Base-by-base conservation (phyloP, 2,797 vertebrate genomes). In the Notoglanidium macrostoma region DNA sequence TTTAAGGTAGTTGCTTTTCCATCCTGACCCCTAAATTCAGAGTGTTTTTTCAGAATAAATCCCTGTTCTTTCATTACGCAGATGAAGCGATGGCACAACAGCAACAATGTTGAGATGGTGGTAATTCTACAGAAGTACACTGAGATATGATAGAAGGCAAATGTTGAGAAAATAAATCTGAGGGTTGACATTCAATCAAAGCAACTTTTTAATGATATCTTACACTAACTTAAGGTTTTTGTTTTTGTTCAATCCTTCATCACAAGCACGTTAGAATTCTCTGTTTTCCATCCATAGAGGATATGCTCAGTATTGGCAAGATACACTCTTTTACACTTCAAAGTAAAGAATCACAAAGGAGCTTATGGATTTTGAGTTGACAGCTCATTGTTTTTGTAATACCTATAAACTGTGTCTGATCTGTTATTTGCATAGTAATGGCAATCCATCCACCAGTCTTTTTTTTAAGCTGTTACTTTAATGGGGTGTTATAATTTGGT, bases 341-440 rank as follows among this genome's bases (percentile, higher is more conserved):
- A 5, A 54, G 46, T 29, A 54, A 76, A 76, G 23, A 76, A 76
- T 29, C 26, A 76, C 46, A 76, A 51, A n/a, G 51, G 46, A 76
- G 73, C 26, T 51, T 51, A 76, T n/a, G 26, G 73, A 76, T 51
- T 76, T 76, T 29, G 17, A 29, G 26, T 1, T 10, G 35, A 23
- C 68, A 49, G 4, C 44, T 49, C 9, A 46, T 46, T 46, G 40
- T 49, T 19, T 49, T 1, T n/a, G 11, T n/a, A 32, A 77, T 77
- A 77, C 6, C n/a, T 9, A 32, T 54, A 86, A 83, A 49, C 65
- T 61, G 82, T 77, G 54, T 87, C 81, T 46, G 63, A 88, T 87
- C 70, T 78, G 51, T 65, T 86, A 85, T 88, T 78, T 73, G 23
- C 32, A 54, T 51, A 79, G 17, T 40, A 57, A 57, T 82, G n/a